These are phyloP conservation scores for Cataglyphis rosenhaueri DNA, from an alignment of 2,888 invertebrate species.

Conservation along the genomic window DNA sequence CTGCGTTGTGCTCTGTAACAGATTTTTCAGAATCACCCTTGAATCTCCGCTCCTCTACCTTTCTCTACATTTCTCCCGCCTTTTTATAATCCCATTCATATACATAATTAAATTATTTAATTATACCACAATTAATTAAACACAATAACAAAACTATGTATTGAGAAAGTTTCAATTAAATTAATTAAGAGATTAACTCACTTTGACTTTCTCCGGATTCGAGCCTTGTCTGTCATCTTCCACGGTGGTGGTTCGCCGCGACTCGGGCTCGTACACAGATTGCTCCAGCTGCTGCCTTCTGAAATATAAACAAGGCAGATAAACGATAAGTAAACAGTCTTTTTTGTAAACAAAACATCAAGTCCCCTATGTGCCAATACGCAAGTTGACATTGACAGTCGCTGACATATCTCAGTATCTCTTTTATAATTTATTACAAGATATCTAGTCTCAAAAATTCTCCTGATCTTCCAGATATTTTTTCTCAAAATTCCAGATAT, in stretches of 20 bases:
- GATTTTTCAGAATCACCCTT: neutral
- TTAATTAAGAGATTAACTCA: slow-evolving; percentile 49
- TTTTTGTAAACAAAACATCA: neutral
- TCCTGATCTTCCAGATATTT: no score
- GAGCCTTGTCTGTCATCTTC: slow-evolving; percentile 79
- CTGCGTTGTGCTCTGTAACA: slow-evolving; percentile 85
- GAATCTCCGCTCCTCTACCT: neutral
- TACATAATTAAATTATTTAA: neutral
- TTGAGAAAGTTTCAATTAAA: neutral
- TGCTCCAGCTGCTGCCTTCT: slow-evolving; percentile 84
- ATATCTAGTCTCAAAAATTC: no score
- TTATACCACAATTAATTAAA: neutral
- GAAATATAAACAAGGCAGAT: slow-evolving; percentile 54
- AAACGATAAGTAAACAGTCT: slow-evolving; percentile 1
- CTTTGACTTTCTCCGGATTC: slow-evolving; percentile 81
- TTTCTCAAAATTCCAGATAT: no score
- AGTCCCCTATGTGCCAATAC: neutral
- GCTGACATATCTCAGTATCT: neutral
- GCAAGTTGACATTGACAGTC: neutral
- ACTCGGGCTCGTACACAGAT: slow-evolving; percentile 82
- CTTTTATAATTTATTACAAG: no score
- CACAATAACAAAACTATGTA: neutral
- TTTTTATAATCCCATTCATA: neutral
- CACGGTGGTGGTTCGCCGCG: slow-evolving; percentile 72
- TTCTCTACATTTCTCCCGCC: neutral